Conservation (phyloP, 2,113 vertebrate genomes). For the Calyptommatus sinebrachiatus region DNA sequence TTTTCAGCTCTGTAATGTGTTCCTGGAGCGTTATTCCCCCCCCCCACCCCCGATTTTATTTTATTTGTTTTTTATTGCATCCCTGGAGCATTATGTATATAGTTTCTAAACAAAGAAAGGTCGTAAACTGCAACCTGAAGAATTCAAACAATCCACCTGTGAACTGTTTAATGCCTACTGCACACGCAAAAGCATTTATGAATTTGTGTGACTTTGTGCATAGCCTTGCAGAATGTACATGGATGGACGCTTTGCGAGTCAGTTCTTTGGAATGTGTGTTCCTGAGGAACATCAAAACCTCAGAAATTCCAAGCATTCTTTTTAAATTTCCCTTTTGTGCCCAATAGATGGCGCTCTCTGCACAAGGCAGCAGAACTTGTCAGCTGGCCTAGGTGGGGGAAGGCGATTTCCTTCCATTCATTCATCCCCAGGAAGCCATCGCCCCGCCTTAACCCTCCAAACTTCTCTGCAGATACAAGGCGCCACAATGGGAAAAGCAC, state of each 20-base stretch:
- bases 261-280: background rate
- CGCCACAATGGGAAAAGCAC: background rate
- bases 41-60: too few relatives aligned
- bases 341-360: conserved; percentile 51
- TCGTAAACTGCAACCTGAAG: too few relatives aligned
- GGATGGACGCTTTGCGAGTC: background rate
- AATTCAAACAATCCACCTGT: too few relatives aligned
- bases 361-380: conserved; percentile 37
- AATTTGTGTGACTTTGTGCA: too few relatives aligned
- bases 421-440: background rate
- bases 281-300: background rate
- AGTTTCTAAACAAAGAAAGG: too few relatives aligned
- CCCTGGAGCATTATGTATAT: too few relatives aligned
- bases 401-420: background rate
- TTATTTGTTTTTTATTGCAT: too few relatives aligned
- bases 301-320: background rate
- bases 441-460: conserved; percentile 9
- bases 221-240: background rate
- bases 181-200: too few relatives aligned
- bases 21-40: too few relatives aligned
- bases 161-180: too few relatives aligned
- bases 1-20: too few relatives aligned
- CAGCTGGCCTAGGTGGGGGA: conserved; percentile 1
- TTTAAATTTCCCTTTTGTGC: background rate
- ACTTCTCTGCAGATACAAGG: background rate